phyloP scores from a whole-genome alignment of 2,113 vertebrate species.

The Charina bottae region DNA sequence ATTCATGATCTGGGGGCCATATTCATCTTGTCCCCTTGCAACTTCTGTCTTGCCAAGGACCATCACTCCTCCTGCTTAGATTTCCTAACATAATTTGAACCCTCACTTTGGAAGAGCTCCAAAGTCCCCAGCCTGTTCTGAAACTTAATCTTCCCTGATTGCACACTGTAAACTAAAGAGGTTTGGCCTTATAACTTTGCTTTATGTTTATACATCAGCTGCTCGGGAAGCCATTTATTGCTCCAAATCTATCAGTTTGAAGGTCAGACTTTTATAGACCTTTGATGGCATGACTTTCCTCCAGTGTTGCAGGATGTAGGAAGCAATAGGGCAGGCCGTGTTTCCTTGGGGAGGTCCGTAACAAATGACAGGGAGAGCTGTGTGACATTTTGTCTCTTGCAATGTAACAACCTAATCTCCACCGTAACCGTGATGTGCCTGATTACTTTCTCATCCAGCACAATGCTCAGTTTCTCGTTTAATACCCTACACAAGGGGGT shows the following conservation, averaged over 20 bases:
- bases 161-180: conserved; percentile 55
- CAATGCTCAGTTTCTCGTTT: conserved; percentile 50
- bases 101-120: conserved; percentile 10
- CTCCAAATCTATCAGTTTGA: conserved; percentile 72
- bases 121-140: conserved; percentile 40
- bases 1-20: neutral
- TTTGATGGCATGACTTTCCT: conserved; percentile 70
- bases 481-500: neutral
- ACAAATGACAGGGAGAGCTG: conserved; percentile 57
- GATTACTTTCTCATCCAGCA: conserved; percentile 60
- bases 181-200: conserved; percentile 68
- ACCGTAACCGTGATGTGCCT: conserved; percentile 40
- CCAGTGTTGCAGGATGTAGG: conserved; percentile 61
- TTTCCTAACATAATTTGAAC: neutral
- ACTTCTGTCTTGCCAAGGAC: conserved; percentile 8
- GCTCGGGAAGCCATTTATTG: conserved; percentile 73
- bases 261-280: conserved; percentile 78
- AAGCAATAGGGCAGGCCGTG: conserved; percentile 68
- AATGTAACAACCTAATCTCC: conserved; percentile 60
- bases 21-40: neutral
- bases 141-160: conserved; percentile 57
- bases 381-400: conserved; percentile 59
- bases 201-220: conserved; percentile 72
- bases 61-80: neutral
- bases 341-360: conserved; percentile 67